Evolutionary conservation across 2,113 vertebrate genomes (phyloP), one percentile per base, ranked within the genome.

Genomic region (Coptodon bakossiorum): DNA sequence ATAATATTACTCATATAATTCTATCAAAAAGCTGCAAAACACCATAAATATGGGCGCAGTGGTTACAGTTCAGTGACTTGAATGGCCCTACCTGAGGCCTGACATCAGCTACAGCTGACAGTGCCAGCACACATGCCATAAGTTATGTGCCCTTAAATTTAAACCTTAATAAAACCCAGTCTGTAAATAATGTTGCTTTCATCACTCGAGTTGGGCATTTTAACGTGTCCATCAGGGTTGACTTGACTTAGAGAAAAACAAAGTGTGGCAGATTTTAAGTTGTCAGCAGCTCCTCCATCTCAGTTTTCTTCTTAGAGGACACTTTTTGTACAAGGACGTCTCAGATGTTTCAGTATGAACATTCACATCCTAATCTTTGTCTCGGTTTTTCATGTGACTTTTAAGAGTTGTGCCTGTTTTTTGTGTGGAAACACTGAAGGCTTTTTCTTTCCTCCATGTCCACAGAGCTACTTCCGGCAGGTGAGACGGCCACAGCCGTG

Each of bases 381-480:
- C 4, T 50, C 45, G 1, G 17, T 45, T 45, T 45, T 73, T 17
- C 22, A 17, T 27, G 68, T 45, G 68, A 73, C 38, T 73, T 73
- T 73, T 45, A 27, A 73, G 68, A 73, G 19, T 27, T 17, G 14
- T 17, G 13, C 5, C 22, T 45, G 40, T 27, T 73, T 73, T 73
- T 45, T 24, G 10, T 38, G 19, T 80, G 59, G 89, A 34, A 66
- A 22, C 19, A 7, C 14, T 43, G 27, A 45, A 38, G 22, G 56
- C 7, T 57, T 27, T 10, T 43, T 10, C 27, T 19, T 29, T 29
- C 13, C 7, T 48, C 34, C 22, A 22, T 76, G 73, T 78, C 17
- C 31, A 54, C 96, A 99, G 99, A 99, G 88, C 27, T 88, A 83
- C 93, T 99, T 94, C 96, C 97, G 0, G 97, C 98, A 0, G 98